Base-by-base conservation (phyloP, 2,113 vertebrate genomes). In the Lipotes vexillifer region DNA sequence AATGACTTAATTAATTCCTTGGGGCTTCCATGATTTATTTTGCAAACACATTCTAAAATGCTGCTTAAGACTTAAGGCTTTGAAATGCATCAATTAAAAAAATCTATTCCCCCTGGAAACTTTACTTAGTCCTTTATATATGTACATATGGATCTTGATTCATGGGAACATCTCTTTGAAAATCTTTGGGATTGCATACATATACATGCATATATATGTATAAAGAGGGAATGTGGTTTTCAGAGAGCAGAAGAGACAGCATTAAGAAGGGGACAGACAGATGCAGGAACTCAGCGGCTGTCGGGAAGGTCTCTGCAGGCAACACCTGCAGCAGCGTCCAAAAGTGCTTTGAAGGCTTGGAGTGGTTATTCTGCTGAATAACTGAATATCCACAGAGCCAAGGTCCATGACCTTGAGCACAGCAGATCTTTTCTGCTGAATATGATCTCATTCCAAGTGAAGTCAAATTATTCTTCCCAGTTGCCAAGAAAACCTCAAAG, bases 401-500 rank as follows among this genome's bases (percentile, higher is more conserved):
- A 95, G 41, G 57, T 77, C 36, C 41, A 17, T 94, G 96, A 96
- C 96, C 97, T 98, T 98, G 93, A 97, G 9, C 90, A 88, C 91
- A 92, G 78, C 33, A 74, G 71, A 97, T 80, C 80, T 91, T 59
- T 97, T 75, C 87, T 82, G 61, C 92, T 96, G 83, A 97, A 85
- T 88, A 90, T 84, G 83, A 93, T 97, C 89, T 90, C 94, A 94
- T 92, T 94, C 96, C 83, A 92, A 92, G 69, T 84, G 31, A 97
- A 97, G 74, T 72, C 65, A 92, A 96, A 96, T 96, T 96, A 88
- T 97, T 93, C 90, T 96, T 93, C 57, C 52, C 57, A 23, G 46
- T 85, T 0, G 31, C 97, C 97, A 97, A 92, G 96, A 97, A 97
- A 96, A 96, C 80, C 87, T 96, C 94, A 97, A 93, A 95, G 85